Evolutionary conservation across 2,113 vertebrate genomes (phyloP).

Genomic region (Panthera uncia): DNA sequence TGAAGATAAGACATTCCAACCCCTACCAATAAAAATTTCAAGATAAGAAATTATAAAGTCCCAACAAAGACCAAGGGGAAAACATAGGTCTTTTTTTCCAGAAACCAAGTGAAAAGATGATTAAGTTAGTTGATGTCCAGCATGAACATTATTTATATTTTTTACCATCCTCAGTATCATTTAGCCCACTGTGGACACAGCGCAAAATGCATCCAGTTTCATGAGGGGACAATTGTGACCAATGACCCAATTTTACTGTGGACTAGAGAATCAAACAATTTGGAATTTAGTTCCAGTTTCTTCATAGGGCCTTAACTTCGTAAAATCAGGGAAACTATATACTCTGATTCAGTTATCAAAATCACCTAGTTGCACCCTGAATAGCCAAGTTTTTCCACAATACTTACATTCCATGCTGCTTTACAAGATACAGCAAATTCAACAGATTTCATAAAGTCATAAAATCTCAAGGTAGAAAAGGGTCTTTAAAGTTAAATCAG

Average conservation of each 20-base stretch:
- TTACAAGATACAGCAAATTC: not conserved
- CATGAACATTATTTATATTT: not conserved
- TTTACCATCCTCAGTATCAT: not conserved
- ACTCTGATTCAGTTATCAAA: not conserved
- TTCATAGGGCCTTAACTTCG: not conserved
- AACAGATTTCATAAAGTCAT: not conserved
- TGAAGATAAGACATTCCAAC: not conserved
- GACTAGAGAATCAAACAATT: not conserved
- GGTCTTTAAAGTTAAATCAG: not conserved
- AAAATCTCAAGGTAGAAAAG: not conserved
- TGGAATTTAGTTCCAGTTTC: not conserved
- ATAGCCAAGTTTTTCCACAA: not conserved
- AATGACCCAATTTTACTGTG: not conserved
- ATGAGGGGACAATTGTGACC: not conserved
- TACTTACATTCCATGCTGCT: not conserved
- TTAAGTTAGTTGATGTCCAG: not conserved
- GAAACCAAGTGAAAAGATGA: not conserved
- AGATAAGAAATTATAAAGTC: conserved; percentile 7
- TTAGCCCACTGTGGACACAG: not conserved
- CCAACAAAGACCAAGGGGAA: not conserved
- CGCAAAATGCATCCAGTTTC: not conserved
- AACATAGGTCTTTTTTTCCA: not conserved
- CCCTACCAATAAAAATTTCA: not conserved
- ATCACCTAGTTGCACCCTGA: not conserved
- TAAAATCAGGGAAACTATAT: not conserved